Base-by-base conservation (phyloP, 1,140 invertebrate genomes). In the Megalopta genalis region DNA sequence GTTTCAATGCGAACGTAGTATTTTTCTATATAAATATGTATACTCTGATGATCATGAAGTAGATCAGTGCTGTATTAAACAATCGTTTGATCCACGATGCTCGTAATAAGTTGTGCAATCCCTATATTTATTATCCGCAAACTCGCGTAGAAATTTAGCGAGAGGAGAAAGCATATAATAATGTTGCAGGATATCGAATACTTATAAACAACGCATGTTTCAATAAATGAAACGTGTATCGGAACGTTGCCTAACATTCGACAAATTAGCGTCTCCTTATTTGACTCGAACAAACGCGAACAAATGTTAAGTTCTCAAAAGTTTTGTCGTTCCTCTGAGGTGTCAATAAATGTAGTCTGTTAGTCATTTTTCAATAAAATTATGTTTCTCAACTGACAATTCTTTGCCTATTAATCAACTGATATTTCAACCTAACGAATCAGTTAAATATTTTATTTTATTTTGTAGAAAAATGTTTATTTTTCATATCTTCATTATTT, bases 21-120 rank as follows among this genome's bases (percentile, higher is more conserved):
- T 65, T n/a, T 65, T 46, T 85, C 54, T 84, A 49, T 81, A 68
- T 59, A 57, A 39, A 72, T 23, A n/a, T 62, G 25, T 78, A 68
- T 37, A 66, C 12, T 49, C 37, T n/a, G 64, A 69, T 69, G 54
- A 49, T 69, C 39, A 18, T 23, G 49, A 7, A 23, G 7, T 54
- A 21, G 27, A 69, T 60, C 74, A 49, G n/a, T 49, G n/a, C 25
- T 62, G n/a, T 39, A 67, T 57, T 8, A n/a, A 66, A 60, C 74
- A 23, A 60, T 60, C 52, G 37, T 68, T 66, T 59, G 64, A 76
- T 76, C 73, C 49, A 18, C 64, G 64, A 67, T 7, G 23, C 64
- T 67, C 54, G 73, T 42, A 64, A n/a, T 16, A 52, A n/a, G 73
- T 76, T 23, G 14, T 21, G 49, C n/a, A 67, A 67, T 10, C 67